Evolutionary conservation across 2,888 invertebrate species (phyloP).

Genomic region (Leistus spinibarbis): DNA sequence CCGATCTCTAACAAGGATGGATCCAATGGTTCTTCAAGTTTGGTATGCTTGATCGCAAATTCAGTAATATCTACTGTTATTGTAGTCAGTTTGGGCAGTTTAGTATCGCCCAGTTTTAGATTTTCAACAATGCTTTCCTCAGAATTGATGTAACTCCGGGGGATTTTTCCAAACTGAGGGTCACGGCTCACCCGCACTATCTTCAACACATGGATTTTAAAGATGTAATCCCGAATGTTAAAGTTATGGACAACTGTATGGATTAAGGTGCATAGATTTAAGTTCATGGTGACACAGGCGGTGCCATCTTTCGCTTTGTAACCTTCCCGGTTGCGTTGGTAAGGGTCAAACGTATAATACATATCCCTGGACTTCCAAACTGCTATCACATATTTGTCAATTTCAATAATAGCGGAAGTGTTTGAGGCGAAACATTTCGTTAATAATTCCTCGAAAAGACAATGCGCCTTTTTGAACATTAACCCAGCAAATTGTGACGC

Average conservation of each 20-base stretch:
- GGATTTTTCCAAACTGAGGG: constrained; percentile 42
- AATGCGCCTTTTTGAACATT: constrained; percentile 59
- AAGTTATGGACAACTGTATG: constrained; percentile 62
- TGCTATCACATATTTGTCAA: constrained; percentile 64
- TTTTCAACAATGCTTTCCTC: constrained; percentile 20
- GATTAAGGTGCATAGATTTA: constrained; percentile 64
- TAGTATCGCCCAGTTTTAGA: constrained; percentile 50
- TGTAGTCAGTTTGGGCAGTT: constrained; percentile 47
- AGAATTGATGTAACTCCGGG: constrained; percentile 11
- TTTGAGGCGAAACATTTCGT: constrained; percentile 63
- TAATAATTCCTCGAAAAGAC: constrained; percentile 59
- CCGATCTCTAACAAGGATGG: constrained; percentile 49
- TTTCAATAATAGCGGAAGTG: constrained; percentile 60
- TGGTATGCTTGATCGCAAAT: constrained; percentile 48
- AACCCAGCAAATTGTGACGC: constrained; percentile 60
- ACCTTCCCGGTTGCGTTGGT: constrained; percentile 66
- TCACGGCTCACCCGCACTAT: constrained; percentile 61
- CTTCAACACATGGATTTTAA: constrained; percentile 67
- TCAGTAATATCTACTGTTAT: constrained; percentile 48
- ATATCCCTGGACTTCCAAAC: constrained; percentile 69
- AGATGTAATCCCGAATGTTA: constrained; percentile 59
- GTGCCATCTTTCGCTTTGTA: constrained; percentile 59
- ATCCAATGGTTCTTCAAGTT: constrained; percentile 49
- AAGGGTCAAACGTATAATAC: constrained; percentile 70
- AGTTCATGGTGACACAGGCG: constrained; percentile 68